Percentiles rank a stretch among this genome's conserved stretches.
phyloP scores from a whole-genome alignment of 2,797 vertebrate genomes.

The Premnoplex brunnescens region DNA sequence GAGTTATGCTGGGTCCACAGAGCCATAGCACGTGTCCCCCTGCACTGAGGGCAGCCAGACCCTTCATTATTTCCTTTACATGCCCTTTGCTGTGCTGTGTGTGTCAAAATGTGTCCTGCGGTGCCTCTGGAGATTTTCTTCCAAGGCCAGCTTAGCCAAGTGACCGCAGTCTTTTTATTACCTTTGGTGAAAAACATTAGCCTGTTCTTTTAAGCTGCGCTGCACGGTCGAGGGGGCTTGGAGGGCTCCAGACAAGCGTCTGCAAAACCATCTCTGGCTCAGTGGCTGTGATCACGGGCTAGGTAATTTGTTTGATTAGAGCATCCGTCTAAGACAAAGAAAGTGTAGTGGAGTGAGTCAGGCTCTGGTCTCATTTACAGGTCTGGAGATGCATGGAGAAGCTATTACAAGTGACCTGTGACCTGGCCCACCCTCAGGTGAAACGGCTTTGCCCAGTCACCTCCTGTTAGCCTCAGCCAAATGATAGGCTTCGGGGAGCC shows the following conservation, averaged over 20 bases:
- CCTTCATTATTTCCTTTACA: neutral
- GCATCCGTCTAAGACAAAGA: slow-evolving; percentile 75
- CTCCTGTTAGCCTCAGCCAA: slow-evolving; percentile 79
- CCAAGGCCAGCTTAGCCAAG: slow-evolving; percentile 3
- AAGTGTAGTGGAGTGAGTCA: slow-evolving; percentile 77
- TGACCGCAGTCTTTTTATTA: slow-evolving; percentile 51
- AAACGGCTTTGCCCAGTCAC: slow-evolving; percentile 82
- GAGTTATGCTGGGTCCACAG: rapidly evolving
- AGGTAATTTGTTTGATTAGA: slow-evolving; percentile 78
- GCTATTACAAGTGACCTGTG: slow-evolving; percentile 85
- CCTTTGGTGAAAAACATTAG: slow-evolving; percentile 42
- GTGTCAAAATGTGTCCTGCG: neutral
- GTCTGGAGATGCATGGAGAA: slow-evolving; percentile 79
- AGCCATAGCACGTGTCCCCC: rapidly evolving
- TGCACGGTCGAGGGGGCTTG: slow-evolving; percentile 44
- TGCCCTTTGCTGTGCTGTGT: neutral
- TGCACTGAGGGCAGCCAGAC: neutral
- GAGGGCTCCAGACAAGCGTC: slow-evolving; percentile 71
- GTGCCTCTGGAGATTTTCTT: neutral
- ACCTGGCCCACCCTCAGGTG: slow-evolving; percentile 83
- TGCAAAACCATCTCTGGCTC: slow-evolving; percentile 68
- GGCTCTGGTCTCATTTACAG: slow-evolving; percentile 81
- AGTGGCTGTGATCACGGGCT: slow-evolving; percentile 58
- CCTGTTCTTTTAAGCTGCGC: slow-evolving; percentile 23
- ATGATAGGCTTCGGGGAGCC: slow-evolving; percentile 56